Evolutionary conservation across 2,888 invertebrate genomes (phyloP).

Genomic region (Cheilosia impressa): DNA sequence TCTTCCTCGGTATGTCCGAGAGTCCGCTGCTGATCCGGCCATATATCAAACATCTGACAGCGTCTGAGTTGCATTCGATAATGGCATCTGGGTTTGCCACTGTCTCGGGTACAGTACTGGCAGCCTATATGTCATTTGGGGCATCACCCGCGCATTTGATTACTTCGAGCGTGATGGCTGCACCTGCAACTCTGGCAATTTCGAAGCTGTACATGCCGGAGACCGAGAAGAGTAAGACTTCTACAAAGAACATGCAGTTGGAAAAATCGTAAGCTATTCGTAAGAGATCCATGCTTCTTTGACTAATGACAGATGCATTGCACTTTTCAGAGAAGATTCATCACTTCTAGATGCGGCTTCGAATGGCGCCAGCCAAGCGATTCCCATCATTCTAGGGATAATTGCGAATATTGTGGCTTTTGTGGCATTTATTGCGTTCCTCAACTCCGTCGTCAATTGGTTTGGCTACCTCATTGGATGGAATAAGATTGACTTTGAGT

Average conservation of each 20-base stretch:
- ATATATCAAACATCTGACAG: conserved; percentile 91
- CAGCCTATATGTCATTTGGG: conserved; percentile 95
- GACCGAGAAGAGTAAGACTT: conserved; percentile 91
- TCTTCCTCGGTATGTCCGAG: conserved; percentile 97
- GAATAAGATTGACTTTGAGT: conserved; percentile 87
- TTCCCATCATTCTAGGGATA: conserved; percentile 92
- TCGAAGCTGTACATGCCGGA: conserved; percentile 97
- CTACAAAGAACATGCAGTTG: conserved; percentile 89
- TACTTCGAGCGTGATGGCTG: conserved; percentile 97
- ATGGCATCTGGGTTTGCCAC: conserved; percentile 98
- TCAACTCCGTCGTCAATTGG: conserved; percentile 93
- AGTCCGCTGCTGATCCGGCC: conserved; percentile 95
- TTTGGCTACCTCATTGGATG: conserved; percentile 91
- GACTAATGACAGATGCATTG: no score
- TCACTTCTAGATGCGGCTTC: conserved; percentile 96
- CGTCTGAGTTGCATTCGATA: conserved; percentile 95
- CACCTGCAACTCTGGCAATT: conserved; percentile 95
- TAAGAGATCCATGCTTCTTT: no score
- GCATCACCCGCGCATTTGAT: conserved; percentile 94
- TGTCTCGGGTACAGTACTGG: conserved; percentile 96
- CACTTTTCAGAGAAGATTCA: conserved; percentile 88
- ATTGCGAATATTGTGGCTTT: conserved; percentile 96
- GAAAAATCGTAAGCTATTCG: conserved; percentile 87
- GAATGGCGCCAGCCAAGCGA: conserved; percentile 93
- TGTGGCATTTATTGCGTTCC: conserved; percentile 92